Evolutionary conservation across 1,140 invertebrate genomes (phyloP), one percentile per base, ranked within the genome.

Genomic region (Sitobion miscanthi): DNA sequence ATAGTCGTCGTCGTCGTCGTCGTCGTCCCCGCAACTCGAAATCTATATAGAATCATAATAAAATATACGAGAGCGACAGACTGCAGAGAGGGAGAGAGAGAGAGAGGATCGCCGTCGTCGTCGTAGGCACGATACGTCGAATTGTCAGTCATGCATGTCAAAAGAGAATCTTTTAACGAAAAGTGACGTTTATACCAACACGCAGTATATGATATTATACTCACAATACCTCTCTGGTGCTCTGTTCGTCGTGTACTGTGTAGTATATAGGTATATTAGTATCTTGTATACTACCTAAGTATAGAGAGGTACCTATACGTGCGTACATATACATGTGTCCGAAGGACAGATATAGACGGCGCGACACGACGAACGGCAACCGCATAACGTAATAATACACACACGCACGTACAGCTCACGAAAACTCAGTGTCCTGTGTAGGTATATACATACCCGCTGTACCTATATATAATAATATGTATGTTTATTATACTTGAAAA

Each of bases 121-220:
- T 90, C 88, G 25, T 69, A 90, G 23, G 89, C 57, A 69, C 62
- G 89, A 90, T 90, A 93, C 91, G 91, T 93, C 91, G 91, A 93
- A 93, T 93, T 92, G 91, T 92, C 82, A 85, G 91, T 93, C 91
- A 93, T 57, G 91, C 91, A 57, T 93, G 91, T 93, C 91, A 93
- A 85, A 86, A 42, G 82, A 86, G 91, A 93, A 93, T 93, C 91
- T 93, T n/a, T 93, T 93, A 86, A 93, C 91, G 49, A 83, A 92
- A 92, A 42, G 82, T 93, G 82, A 93, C 91, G 91, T 93, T 86
- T 93, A 86, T 30, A 90, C 91, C 91, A 30, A 92, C 69, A 92
- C 69, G 23, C 14, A 23, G 17, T 82, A 47, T 49, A 49, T 47
- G 25, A n/a, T 82, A 38, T n/a, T 82, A 38, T n/a, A 77, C 14